These are phyloP conservation scores for Sinocyclocheilus anophthalmus DNA, from an alignment of 2,113 vertebrate genomes.

Conservation along the genomic window DNA sequence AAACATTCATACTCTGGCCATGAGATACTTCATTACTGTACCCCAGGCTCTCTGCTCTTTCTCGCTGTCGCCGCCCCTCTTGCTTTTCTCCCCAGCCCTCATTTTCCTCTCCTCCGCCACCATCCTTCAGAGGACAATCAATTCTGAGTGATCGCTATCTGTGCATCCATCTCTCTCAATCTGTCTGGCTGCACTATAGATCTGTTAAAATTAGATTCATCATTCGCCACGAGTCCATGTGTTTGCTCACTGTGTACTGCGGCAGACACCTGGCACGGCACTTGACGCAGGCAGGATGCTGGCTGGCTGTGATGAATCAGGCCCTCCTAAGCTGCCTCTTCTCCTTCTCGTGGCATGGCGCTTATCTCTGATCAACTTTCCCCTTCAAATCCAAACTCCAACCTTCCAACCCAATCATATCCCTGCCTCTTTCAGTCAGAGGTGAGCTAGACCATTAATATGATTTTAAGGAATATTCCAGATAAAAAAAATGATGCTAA, in stretches of 20 bases:
- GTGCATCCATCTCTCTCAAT: constrained; percentile 31
- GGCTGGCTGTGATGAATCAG: constrained; percentile 44
- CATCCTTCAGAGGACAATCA: constrained; percentile 35
- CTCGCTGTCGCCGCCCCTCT: background rate
- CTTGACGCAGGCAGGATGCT: constrained; percentile 16
- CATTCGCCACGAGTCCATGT: background rate
- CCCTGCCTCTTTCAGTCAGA: background rate
- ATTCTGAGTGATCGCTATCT: constrained; percentile 33
- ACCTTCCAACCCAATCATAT: background rate
- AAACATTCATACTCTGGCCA: constrained; percentile 75
- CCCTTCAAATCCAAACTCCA: background rate
- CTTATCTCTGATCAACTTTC: constrained; percentile 1
- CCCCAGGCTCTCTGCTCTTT: constrained; percentile 49
- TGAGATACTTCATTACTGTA: constrained; percentile 66
- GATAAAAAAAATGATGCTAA: background rate
- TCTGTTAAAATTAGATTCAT: constrained; percentile 50
- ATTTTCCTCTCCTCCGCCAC: background rate
- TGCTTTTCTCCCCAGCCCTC: background rate
- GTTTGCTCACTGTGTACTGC: background rate
- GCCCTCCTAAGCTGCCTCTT: constrained; percentile 9
- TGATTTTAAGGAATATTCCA: background rate
- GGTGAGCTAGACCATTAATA: background rate
- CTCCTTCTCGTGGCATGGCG: background rate
- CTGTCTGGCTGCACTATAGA: constrained; percentile 31
- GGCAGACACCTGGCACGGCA: background rate